phyloP scores from a whole-genome alignment of 23 tunicate species.

The Ascidia mentula region DNA sequence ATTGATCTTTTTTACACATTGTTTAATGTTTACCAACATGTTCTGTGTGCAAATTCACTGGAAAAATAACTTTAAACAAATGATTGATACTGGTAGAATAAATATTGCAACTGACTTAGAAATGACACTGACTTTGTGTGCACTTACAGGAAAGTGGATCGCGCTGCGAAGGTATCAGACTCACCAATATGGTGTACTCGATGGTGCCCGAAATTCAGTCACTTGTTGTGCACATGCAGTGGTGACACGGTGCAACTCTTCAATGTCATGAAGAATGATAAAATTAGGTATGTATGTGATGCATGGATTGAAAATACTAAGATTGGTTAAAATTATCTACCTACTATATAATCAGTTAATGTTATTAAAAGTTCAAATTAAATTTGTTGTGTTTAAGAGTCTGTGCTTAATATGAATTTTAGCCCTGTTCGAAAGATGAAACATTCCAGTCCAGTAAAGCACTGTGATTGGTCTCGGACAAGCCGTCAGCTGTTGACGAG shows the following conservation, averaged over 20 bases:
- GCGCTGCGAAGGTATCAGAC: slow-evolving; percentile 9
- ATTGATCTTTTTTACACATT: not conserved
- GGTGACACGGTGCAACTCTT: slow-evolving; percentile 40
- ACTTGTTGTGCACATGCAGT: slow-evolving; percentile 59
- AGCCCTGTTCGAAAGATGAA: slow-evolving; percentile 33
- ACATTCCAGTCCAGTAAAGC: slow-evolving; percentile 4
- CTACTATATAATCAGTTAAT: too few species aligned
- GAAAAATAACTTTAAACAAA: too few species aligned
- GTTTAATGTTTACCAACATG: not conserved
- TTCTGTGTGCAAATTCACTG: too few species aligned
- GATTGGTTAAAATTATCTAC: not conserved
- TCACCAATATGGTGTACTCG: slow-evolving; percentile 58
- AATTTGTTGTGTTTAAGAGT: not conserved
- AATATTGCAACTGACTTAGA: too few species aligned
- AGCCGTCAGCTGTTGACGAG: slow-evolving; percentile 56
- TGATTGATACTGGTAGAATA: too few species aligned
- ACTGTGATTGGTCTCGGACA: slow-evolving; percentile 81
- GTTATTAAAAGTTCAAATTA: not conserved
- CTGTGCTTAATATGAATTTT: not conserved
- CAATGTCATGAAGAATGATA: slow-evolving; percentile 57
- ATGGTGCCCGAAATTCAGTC: slow-evolving; percentile 84
- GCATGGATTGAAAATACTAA: too few species aligned
- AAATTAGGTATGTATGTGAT: slow-evolving; percentile 30
- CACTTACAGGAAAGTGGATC: slow-evolving; percentile 34
- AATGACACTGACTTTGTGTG: too few species aligned